Evolutionary conservation across 2,113 vertebrate genomes (phyloP).

Genomic region (Gymnorhina tibicen): DNA sequence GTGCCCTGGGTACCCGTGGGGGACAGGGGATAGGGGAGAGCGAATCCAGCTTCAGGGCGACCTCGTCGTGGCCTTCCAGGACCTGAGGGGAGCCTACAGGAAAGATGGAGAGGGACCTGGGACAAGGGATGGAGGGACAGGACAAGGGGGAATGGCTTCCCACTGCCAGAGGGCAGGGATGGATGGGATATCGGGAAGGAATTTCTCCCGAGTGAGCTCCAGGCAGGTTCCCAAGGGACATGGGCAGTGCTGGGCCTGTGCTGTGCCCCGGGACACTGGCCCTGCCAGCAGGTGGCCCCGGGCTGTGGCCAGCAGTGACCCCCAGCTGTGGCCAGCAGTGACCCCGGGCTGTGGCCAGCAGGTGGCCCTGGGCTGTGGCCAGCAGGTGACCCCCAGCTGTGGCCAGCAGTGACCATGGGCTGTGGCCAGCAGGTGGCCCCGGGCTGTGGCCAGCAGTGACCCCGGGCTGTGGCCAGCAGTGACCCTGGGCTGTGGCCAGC

Average conservation of each 20-base stretch:
- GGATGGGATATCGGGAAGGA: background rate
- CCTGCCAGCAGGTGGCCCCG: background rate
- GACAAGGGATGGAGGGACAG: background rate
- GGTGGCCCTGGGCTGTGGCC: background rate
- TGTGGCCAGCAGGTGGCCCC: no score
- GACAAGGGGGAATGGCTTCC: background rate
- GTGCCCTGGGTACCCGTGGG: background rate
- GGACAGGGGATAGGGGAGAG: background rate
- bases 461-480: no score
- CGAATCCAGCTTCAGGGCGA: background rate
- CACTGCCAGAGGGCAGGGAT: background rate
- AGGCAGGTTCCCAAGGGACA: background rate
- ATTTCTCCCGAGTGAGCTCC: background rate
- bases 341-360: background rate
- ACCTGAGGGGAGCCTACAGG: background rate
- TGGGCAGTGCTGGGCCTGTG: fast-evolving
- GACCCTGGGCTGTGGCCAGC: background rate
- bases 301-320: background rate
- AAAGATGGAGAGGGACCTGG: background rate
- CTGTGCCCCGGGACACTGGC: background rate
- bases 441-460: no score
- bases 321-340: no score
- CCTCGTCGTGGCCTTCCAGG: background rate
- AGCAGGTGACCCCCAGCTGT: no score
- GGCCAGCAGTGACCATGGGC: background rate